phyloP scores from a whole-genome alignment of 2,113 vertebrate genomes.

The Microcebus ravelobensis region DNA sequence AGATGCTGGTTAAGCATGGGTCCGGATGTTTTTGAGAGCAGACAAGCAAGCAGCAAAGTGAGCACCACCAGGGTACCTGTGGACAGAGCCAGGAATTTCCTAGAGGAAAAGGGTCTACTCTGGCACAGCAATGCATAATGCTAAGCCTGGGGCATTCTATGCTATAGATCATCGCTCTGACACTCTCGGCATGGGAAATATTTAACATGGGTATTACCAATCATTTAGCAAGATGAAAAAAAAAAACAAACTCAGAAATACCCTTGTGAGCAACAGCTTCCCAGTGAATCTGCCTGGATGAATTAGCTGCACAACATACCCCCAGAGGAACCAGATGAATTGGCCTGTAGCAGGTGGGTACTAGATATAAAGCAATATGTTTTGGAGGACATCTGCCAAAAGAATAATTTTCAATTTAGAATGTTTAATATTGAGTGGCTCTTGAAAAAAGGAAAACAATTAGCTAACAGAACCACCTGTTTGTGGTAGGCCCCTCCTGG shows the following conservation, averaged over 20 bases:
- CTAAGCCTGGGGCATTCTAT: not conserved
- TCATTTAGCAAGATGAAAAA: slow-evolving; percentile 4
- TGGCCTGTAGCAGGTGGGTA: not conserved
- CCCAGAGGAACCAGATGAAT: not conserved
- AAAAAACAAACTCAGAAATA: not conserved
- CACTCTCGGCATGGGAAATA: not conserved
- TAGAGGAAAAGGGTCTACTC: not conserved
- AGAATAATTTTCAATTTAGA: slow-evolving; percentile 34
- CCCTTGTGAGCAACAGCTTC: not conserved
- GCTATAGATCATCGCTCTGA: not conserved
- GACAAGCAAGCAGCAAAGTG: not conserved
- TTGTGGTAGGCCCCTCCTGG: not conserved
- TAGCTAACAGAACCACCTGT: not conserved
- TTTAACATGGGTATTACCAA: not conserved
- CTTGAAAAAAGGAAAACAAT: not conserved
- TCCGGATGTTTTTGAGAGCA: not conserved
- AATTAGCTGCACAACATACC: not conserved
- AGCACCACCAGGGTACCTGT: not conserved
- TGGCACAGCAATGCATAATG: not conserved
- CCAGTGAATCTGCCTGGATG: not conserved
- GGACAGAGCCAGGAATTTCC: not conserved
- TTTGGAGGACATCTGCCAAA: not conserved
- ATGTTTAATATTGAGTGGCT: not conserved
- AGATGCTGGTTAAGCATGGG: not conserved
- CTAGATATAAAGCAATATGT: not conserved